Evolutionary conservation across 1,140 invertebrate species (phyloP).

Genomic region (Drosophila oshimai): DNA sequence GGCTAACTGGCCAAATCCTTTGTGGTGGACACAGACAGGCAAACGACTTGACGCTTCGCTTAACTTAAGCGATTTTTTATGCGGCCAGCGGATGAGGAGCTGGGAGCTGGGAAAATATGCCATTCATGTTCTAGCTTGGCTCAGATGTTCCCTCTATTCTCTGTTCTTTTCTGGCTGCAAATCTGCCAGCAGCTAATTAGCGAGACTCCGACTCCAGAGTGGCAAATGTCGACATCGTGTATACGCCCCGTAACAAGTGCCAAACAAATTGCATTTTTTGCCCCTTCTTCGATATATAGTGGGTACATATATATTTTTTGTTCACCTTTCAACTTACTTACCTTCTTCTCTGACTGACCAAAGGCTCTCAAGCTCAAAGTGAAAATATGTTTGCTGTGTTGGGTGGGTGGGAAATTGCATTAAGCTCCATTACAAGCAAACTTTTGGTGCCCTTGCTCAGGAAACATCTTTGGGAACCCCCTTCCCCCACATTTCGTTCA

Average conservation of each 20-base stretch:
- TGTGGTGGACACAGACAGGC: slow-evolving; percentile 65
- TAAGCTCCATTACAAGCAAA: slow-evolving; percentile 69
- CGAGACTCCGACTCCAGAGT: slow-evolving; percentile 36
- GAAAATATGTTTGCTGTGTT: slow-evolving; percentile 53
- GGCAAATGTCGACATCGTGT: slow-evolving; percentile 74
- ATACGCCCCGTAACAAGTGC: slow-evolving; percentile 65
- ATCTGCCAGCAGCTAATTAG: slow-evolving; percentile 76
- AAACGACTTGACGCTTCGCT: slow-evolving; percentile 79
- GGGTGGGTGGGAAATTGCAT: slow-evolving; percentile 51
- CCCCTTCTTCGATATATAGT: not conserved
- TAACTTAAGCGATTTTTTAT: slow-evolving; percentile 81
- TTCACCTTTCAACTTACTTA: not conserved
- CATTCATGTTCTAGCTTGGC: slow-evolving; percentile 33
- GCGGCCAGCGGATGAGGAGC: slow-evolving; percentile 30
- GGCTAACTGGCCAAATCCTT: slow-evolving; percentile 77
- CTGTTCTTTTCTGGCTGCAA: slow-evolving; percentile 30
- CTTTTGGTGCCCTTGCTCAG: slow-evolving; percentile 14
- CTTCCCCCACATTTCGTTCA: slow-evolving; percentile 43
- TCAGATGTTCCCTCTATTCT: slow-evolving; percentile 10
- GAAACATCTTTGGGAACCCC: slow-evolving; percentile 21
- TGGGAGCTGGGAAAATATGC: slow-evolving; percentile 37
- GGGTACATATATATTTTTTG: not conserved
- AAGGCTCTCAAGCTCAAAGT: slow-evolving; percentile 18
- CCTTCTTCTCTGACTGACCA: slow-evolving; percentile 1
- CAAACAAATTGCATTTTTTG: slow-evolving; percentile 62